Evolutionary conservation across 2,113 vertebrate species (phyloP).

Genomic region (Rhabdornis inornatus): DNA sequence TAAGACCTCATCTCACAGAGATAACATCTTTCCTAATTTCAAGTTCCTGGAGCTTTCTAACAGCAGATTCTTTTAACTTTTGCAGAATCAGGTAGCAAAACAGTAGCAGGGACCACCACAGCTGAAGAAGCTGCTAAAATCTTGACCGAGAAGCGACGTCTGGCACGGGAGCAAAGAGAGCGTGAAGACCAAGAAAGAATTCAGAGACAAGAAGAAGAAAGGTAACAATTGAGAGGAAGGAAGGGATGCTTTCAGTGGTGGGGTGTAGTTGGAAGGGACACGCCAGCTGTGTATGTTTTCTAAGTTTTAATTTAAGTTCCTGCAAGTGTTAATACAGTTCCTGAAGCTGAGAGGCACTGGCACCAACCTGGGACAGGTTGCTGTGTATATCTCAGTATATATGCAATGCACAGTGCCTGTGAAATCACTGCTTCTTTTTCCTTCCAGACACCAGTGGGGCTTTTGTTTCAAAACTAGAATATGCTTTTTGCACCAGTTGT

Average conservation of each 20-base stretch:
- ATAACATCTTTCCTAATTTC: neutral
- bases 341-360: neutral
- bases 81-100: conserved; percentile 76
- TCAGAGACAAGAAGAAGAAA: conserved; percentile 82
- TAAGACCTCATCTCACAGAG: neutral
- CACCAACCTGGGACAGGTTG: neutral
- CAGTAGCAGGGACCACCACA: conserved; percentile 75
- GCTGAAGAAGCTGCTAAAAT: conserved; percentile 87
- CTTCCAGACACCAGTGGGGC: neutral
- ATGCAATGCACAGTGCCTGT: neutral
- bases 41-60: neutral
- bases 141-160: conserved; percentile 83
- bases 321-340: neutral
- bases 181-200: conserved; percentile 80
- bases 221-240: conserved; percentile 59
- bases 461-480: neutral
- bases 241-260: neutral
- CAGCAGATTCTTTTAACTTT: neutral
- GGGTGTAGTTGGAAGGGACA: neutral
- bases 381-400: neutral
- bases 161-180: conserved; percentile 85
- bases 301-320: neutral
- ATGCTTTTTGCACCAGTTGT: neutral
- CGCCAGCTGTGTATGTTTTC: neutral
- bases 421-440: neutral